Conservation (phyloP, 2,113 vertebrate genomes). For the Prionailurus bengalensis region DNA sequence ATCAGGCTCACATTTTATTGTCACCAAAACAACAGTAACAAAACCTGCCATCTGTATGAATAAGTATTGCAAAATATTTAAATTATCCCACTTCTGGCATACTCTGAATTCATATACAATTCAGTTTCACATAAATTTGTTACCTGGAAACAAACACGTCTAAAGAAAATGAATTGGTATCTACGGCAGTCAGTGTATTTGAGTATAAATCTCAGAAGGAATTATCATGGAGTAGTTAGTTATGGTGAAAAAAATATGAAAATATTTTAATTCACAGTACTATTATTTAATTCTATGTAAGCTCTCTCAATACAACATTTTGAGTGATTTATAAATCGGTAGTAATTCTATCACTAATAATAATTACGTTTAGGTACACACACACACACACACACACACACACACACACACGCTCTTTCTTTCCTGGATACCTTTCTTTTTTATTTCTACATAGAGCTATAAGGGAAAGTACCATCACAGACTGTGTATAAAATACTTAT, state of each 20-base stretch:
- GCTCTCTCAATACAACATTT: neutral
- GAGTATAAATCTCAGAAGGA: constrained; percentile 52
- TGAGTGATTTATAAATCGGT: neutral
- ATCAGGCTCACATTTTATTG: constrained; percentile 49
- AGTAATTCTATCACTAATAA: neutral
- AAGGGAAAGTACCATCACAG: neutral
- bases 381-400: neutral
- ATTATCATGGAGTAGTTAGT: constrained; percentile 22
- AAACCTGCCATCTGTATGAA: constrained; percentile 46
- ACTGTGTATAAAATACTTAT: neutral
- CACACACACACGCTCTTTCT: neutral
- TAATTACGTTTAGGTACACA: neutral
- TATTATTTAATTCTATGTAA: neutral
- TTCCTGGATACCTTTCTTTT: neutral
- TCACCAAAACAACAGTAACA: neutral
- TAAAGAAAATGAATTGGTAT: constrained; percentile 70
- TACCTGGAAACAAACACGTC: constrained; percentile 71
- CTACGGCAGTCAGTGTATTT: neutral
- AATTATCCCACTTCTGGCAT: constrained; percentile 63
- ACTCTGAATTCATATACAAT: constrained; percentile 59
- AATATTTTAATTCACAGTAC: constrained; percentile 13
- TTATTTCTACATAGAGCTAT: neutral
- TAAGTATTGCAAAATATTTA: constrained; percentile 67
- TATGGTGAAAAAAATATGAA: neutral
- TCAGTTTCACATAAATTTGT: constrained; percentile 63